Evolutionary conservation across 1,140 invertebrate species (phyloP).

Genomic region (Heliconius melpomene): DNA sequence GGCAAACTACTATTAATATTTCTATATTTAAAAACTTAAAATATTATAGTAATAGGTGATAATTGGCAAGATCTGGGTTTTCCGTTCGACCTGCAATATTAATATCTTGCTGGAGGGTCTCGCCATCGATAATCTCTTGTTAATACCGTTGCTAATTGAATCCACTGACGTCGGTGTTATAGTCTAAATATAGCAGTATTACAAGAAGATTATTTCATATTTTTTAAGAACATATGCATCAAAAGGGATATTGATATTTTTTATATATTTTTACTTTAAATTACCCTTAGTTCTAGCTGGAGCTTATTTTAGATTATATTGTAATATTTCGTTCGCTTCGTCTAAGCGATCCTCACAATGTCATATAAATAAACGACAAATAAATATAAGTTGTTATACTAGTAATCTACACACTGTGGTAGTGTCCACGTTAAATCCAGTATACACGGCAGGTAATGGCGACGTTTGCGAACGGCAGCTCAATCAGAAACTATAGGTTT

Average conservation of each 20-base stretch:
- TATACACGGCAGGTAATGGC: slow-evolving; percentile 7
- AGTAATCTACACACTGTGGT: background rate
- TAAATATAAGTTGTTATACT: background rate
- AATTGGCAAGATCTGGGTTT: slow-evolving; percentile 17
- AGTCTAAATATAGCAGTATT: background rate
- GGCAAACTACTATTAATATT: background rate
- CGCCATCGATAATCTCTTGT: slow-evolving; percentile 39
- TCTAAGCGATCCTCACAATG: too few species aligned
- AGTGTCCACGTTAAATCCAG: slow-evolving; percentile 16
- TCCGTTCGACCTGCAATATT: slow-evolving; percentile 23
- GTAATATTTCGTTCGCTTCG: too few species aligned
- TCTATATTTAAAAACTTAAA: background rate
- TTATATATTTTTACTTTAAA: too few species aligned
- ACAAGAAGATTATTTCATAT: background rate
- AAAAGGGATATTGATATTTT: too few species aligned
- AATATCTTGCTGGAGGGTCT: slow-evolving; percentile 29
- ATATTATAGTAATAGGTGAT: background rate
- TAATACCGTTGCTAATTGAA: slow-evolving; percentile 41
- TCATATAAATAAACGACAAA: too few species aligned
- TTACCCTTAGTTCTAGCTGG: too few species aligned
- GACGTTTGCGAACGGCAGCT: slow-evolving; percentile 27
- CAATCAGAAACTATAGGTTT: slow-evolving; percentile 31
- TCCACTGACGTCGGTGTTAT: slow-evolving; percentile 15
- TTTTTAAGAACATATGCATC: too few species aligned
- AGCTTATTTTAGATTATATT: too few species aligned